Conservation (phyloP, 2,113 vertebrate genomes). For the Axis porcinus region DNA sequence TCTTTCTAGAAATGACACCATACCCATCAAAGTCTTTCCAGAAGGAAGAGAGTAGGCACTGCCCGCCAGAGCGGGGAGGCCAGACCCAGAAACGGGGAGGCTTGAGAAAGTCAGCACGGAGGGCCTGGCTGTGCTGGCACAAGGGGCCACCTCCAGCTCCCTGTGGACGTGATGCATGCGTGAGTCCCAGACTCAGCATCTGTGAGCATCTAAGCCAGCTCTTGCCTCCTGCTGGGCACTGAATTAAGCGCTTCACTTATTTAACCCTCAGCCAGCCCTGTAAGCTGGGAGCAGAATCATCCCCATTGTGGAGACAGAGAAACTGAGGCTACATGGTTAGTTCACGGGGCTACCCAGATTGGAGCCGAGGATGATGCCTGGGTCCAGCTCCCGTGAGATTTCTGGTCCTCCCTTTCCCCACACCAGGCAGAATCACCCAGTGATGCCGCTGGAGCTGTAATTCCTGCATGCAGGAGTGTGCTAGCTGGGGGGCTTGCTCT, state of each 20-base stretch:
- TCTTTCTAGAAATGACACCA: slow-evolving; percentile 71
- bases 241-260: rapidly evolving
- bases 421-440: not conserved
- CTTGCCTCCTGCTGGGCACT: rapidly evolving
- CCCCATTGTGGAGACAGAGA: not conserved
- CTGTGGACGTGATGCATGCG: rapidly evolving
- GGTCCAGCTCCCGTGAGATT: not conserved
- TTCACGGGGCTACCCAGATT: not conserved
- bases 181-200: not conserved
- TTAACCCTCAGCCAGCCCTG: not conserved
- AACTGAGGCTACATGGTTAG: not conserved
- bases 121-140: rapidly evolving
- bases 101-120: not conserved
- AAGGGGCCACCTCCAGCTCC: rapidly evolving
- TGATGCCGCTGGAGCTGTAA: rapidly evolving
- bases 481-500: not conserved
- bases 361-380: rapidly evolving
- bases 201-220: not conserved
- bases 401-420: too few species aligned
- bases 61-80: not conserved
- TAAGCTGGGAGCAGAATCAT: rapidly evolving
- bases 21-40: slow-evolving; percentile 1
- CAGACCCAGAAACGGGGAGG: not conserved
- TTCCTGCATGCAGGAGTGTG: rapidly evolving
- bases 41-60: not conserved